phyloP scores from a whole-genome alignment of 2,888 invertebrate genomes.

The Pardosa pseudoannulata region DNA sequence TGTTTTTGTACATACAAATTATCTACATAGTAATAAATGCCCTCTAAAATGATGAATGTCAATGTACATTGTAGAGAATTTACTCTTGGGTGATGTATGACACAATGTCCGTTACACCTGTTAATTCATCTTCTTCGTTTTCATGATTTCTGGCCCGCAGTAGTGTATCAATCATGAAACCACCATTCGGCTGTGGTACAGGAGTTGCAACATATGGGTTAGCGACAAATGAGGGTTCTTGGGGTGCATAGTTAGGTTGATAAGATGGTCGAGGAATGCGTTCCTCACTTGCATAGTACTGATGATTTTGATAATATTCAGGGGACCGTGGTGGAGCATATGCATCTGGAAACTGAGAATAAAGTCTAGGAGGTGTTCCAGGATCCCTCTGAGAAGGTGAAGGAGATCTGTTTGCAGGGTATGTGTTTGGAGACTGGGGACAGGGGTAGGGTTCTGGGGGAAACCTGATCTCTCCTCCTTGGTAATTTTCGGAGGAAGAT shows the following conservation, averaged over 20 bases:
- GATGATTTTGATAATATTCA: constrained; percentile 66
- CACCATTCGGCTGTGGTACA: constrained; percentile 72
- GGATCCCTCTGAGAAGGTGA: constrained; percentile 39
- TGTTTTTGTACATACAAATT: constrained; percentile 60
- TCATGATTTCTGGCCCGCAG: constrained; percentile 56
- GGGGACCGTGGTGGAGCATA: constrained; percentile 67
- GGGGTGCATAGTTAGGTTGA: constrained; percentile 63
- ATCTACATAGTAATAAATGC: constrained; percentile 65
- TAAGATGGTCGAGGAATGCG: constrained; percentile 55
- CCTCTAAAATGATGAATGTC: constrained; percentile 54
- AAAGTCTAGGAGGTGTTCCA: constrained; percentile 51
- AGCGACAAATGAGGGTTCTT: constrained; percentile 42
- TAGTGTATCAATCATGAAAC: constrained; percentile 74
- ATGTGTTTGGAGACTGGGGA: constrained; percentile 52
- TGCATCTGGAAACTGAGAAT: constrained; percentile 53
- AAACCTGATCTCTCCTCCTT: constrained; percentile 60
- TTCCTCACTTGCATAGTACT: constrained; percentile 55
- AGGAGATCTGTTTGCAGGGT: constrained; percentile 38
- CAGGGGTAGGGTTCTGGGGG: constrained; percentile 49
- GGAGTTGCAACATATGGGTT: constrained; percentile 65
- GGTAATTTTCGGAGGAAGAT: constrained; percentile 39
- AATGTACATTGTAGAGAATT: constrained; percentile 47
- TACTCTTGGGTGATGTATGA: constrained; percentile 68
- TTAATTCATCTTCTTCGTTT: constrained; percentile 61
- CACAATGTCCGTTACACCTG: constrained; percentile 62